These are phyloP conservation scores for Enteromius fasciolatus DNA, from an alignment of 2,797 vertebrate species.

Conservation along the genomic window DNA sequence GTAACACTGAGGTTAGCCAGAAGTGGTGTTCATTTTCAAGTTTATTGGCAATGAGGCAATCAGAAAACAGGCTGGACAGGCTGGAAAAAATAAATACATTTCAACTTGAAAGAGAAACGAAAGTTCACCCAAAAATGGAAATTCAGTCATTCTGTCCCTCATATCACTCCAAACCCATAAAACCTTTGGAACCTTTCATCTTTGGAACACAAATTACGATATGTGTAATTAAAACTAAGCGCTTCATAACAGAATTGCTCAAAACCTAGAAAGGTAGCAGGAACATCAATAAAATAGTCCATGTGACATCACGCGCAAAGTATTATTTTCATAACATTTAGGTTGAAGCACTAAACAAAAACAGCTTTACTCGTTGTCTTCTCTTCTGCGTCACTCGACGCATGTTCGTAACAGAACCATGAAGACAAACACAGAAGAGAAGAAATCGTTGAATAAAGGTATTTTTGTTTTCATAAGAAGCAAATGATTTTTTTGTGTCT, in stretches of 20 bases:
- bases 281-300: neutral
- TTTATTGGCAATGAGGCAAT: constrained; percentile 27
- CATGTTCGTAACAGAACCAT: no score
- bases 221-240: neutral
- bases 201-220: neutral
- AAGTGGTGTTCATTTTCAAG: neutral
- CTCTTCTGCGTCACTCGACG: no score
- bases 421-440: neutral
- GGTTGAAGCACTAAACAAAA: no score
- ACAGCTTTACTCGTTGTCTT: no score
- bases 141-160: neutral
- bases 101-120: neutral
- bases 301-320: neutral
- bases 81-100: no score
- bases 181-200: neutral
- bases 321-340: no score
- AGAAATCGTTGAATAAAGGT: no score
- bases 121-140: neutral
- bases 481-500: no score
- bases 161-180: neutral
- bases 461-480: no score
- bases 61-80: constrained; percentile 42
- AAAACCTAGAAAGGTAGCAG: neutral
- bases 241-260: neutral
- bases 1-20: neutral